Evolutionary conservation across 1,140 invertebrate species (phyloP).

Genomic region (Zelostemma sp.): DNA sequence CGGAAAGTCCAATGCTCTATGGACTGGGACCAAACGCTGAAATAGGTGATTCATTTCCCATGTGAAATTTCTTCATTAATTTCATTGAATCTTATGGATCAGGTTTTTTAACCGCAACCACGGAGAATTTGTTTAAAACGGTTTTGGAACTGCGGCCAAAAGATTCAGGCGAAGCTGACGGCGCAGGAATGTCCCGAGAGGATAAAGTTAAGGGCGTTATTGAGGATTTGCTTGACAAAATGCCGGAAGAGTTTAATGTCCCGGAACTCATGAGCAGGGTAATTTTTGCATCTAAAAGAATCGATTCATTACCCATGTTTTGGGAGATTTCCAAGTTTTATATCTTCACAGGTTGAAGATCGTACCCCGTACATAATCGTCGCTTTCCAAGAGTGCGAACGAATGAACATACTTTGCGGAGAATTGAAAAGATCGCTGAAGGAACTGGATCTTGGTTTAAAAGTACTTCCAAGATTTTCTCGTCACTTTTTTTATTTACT

Average conservation of each 20-base stretch:
- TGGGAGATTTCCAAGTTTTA: background rate
- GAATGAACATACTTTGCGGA: constrained; percentile 89
- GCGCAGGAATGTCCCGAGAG: constrained; percentile 78
- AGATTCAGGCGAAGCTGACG: constrained; percentile 78
- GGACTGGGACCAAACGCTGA: constrained; percentile 96
- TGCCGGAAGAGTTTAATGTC: constrained; percentile 92
- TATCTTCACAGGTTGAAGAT: constrained; percentile 77
- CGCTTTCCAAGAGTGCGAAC: constrained; percentile 94
- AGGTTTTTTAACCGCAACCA: constrained; percentile 85
- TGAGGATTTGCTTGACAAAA: constrained; percentile 90
- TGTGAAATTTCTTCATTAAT: no score
- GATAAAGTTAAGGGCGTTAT: constrained; percentile 86
- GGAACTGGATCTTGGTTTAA: constrained; percentile 89
- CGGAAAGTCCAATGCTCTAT: constrained; percentile 91
- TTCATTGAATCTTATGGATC: background rate
- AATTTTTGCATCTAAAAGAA: background rate
- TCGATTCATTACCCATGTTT: background rate
- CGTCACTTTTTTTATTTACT: no score
- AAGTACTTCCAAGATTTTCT: constrained; percentile 71
- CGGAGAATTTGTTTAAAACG: constrained; percentile 89
- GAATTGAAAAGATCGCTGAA: constrained; percentile 86
- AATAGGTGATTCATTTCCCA: constrained; percentile 80
- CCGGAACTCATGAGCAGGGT: constrained; percentile 85
- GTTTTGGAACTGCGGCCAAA: constrained; percentile 94
- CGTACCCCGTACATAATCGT: constrained; percentile 93